phyloP scores from a whole-genome alignment of 35 echinoderm and acorn worm species.

The Eucidaris tribuloides region DNA sequence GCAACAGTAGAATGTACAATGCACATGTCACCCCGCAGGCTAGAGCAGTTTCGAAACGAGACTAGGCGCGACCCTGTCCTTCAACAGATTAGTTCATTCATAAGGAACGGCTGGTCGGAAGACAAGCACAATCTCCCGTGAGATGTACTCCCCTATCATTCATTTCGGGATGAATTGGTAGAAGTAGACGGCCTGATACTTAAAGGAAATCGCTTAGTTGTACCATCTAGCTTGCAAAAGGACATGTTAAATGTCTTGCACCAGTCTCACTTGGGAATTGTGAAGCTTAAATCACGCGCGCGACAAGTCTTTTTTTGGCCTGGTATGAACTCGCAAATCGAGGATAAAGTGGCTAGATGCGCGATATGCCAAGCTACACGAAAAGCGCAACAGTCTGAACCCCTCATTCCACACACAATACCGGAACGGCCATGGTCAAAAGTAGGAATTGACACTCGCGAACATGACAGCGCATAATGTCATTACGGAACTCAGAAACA shows the following conservation, averaged over 20 bases:
- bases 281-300: constrained; percentile 44
- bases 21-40: background rate
- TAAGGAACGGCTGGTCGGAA: constrained; percentile 36
- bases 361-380: no score
- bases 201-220: constrained; percentile 26
- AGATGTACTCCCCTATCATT: constrained; percentile 36
- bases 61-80: background rate
- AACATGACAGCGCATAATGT: no score
- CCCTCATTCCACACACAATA: no score
- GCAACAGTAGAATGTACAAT: background rate
- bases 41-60: constrained; percentile 6
- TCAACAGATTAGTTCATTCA: background rate
- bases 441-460: constrained; percentile 42
- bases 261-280: constrained; percentile 60
- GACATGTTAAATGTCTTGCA: constrained; percentile 58
- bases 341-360: no score
- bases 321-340: no score
- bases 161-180: constrained; percentile 35
- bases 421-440: no score
- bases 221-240: constrained; percentile 48
- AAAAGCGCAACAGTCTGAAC: no score
- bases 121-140: constrained; percentile 14
- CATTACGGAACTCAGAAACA: no score
- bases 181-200: constrained; percentile 32
- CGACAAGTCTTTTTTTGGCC: no score